Evolutionary conservation across 2,888 invertebrate genomes (phyloP), one percentile per base, ranked within the genome.

Genomic region (Morpho helenor): DNA sequence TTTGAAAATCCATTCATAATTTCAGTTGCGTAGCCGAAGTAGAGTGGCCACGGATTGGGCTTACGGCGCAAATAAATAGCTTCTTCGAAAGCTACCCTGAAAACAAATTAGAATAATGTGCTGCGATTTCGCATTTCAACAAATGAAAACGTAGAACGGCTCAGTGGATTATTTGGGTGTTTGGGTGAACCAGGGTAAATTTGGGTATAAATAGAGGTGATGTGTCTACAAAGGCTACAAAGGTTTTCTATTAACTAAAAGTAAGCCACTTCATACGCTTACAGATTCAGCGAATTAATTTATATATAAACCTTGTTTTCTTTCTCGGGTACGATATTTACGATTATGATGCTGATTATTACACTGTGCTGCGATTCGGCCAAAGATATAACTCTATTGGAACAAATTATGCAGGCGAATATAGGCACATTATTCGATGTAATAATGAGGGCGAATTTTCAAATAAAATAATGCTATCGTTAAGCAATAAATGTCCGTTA

Each of bases 41-140:
- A 65, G 58, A 70, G 65, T 66, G 62, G 65, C 61, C 66, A 66
- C 68, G 71, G 75, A 80, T 81, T 77, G 75, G 74, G 78, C 83
- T 84, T 84, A 83, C 79, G 70, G 73, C 75, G 76, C 78, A 82
- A 87, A 88, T 84, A 88, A 88, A 88, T 88, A 86, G 85, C 85
- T 84, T 80, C 83, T 87, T 87, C 82, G 78, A 83, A 86, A 89
- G 87, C 88, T 83, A 88, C 87, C 82, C 80, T 74, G 81, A 80
- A 83, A 81, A 81, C 82, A 82, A 88, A 89, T 89, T 90, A 89
- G 88, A 89, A 90, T 90, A 89, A 90, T 89, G 87, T 81, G 75
- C 80, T 81, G 77, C 85, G 87, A 90, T 90, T 90, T 88, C 82
- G 86, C 82, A 77, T 88, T 87, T 84, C 87, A 82, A 87, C 89